Percentiles rank a stretch among this genome's conserved stretches.
Evolutionary conservation across 2,797 vertebrate genomes (phyloP).

Genomic region (Coluber constrictor): DNA sequence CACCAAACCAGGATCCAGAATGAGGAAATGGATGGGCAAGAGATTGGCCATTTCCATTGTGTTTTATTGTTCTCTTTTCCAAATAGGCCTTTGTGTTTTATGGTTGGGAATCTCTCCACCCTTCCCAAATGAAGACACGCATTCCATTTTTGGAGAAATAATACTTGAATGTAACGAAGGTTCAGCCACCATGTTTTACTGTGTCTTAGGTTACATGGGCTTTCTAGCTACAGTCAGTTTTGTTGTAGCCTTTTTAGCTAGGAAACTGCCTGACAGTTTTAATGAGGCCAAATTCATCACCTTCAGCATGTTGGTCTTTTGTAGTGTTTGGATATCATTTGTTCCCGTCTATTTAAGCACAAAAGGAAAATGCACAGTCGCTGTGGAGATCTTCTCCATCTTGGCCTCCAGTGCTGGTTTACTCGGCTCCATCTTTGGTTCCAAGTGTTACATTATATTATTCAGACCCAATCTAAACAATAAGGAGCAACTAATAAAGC

Average conservation of each 20-base stretch:
- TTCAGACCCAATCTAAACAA: not conserved
- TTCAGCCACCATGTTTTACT: not conserved
- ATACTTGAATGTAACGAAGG: not conserved
- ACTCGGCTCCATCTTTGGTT: not conserved
- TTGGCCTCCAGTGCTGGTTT: not conserved
- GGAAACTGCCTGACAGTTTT: not conserved
- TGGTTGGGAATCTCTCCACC: not conserved
- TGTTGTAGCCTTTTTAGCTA: not conserved
- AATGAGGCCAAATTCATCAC: not conserved
- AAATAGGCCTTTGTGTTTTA: not conserved
- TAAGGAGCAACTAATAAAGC: not conserved
- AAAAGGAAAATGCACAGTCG: not conserved
- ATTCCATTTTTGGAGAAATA: not conserved
- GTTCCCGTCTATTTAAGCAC: not conserved
- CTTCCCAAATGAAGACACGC: not conserved
- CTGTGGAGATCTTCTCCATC: slow-evolving; percentile 5
- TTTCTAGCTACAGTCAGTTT: not conserved
- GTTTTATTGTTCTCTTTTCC: not conserved
- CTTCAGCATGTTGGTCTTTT: not conserved
- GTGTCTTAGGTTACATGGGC: not conserved
- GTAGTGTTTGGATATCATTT: not conserved
- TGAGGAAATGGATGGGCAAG: not conserved
- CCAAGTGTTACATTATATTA: not conserved
- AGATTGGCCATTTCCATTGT: not conserved
- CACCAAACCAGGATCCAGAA: not conserved